Base-by-base conservation (phyloP, 2,113 vertebrate genomes). In the Muntiacus reevesi region DNA sequence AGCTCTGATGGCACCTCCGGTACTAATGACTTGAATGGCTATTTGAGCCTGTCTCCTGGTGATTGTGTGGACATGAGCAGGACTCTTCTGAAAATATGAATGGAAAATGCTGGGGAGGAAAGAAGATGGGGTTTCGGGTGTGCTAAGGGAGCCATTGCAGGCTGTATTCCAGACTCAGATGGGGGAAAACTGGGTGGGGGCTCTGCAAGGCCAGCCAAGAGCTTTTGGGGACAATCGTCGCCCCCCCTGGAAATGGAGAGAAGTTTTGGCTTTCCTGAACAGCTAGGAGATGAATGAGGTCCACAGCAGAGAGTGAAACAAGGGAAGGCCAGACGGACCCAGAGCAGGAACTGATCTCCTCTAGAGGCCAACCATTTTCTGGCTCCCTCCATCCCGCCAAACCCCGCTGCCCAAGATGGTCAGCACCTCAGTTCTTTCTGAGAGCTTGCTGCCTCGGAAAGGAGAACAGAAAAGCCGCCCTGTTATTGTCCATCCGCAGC, bases 221-320 rank as follows among this genome's bases (percentile, higher is more conserved):
- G 50, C 33, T 90, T 62, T 2, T 1, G 52, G 21, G 28, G 71
- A 40, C 62, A 28, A 27, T 27, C 17, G 13, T 10, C 33, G 17
- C 2, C 59, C 57, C 0, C 0, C 0, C 1, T 0, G 1, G 23
- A 57, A 43, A 45, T 1, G 19, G 11, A 21, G 7, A 85, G 54
- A n/a, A 36, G 47, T 36, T 23, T 43, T 64, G 33, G 55, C 28
- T 81, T 91, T 57, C 6, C 21, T 40, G 59, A 25, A 19, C 23
- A 52, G n/a, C 50, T 17, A 1, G 6, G 17, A 94, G 84, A 71
- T 10, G 4, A 33, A 12, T 36, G 64, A 67, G 33, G 4, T 15
- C 7, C 7, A 23, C 2, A 0, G 16, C 17, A 50, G 40, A 88
- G 36, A 71, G 21, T 10, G 79, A 25, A 84, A 47, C 4, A 8